phyloP scores from a whole-genome alignment of 2,797 vertebrate genomes.

The Pipistrellus nathusii region DNA sequence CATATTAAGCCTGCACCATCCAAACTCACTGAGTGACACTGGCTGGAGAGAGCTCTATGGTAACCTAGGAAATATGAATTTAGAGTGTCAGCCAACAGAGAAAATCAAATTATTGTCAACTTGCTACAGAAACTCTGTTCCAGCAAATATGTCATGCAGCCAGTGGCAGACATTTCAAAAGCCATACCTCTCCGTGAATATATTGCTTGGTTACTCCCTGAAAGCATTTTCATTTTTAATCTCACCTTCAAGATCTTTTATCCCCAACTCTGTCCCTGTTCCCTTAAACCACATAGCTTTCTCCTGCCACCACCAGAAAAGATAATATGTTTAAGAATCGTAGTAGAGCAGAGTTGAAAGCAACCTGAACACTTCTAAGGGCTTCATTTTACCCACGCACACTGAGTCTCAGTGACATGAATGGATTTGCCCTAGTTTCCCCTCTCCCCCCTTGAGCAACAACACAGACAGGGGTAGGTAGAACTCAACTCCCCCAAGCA shows the following conservation, averaged over 20 bases:
- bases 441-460: not conserved
- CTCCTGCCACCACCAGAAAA: not conserved
- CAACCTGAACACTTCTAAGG: not conserved
- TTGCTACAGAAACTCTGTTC: conserved; percentile 50
- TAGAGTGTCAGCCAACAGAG: conserved; percentile 40
- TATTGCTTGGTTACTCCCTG: conserved; percentile 57
- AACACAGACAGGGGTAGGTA: not conserved
- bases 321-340: not conserved
- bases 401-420: not conserved
- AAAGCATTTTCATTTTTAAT: conserved; percentile 70
- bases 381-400: not conserved
- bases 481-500: not conserved
- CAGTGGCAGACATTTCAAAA: conserved; percentile 55
- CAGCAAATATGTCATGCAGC: conserved; percentile 54
- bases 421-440: not conserved
- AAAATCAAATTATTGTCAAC: conserved; percentile 65
- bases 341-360: not conserved
- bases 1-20: not conserved
- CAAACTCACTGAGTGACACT: not conserved
- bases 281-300: not conserved
- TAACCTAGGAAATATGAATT: conserved; percentile 70
- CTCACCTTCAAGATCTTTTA: not conserved
- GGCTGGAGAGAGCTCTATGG: conserved; percentile 46
- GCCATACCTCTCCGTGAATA: conserved; percentile 13
- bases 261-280: not conserved